Evolutionary conservation across 1,140 invertebrate species (phyloP), one percentile per base, ranked within the genome.

Genomic region (Cydia splendana): DNA sequence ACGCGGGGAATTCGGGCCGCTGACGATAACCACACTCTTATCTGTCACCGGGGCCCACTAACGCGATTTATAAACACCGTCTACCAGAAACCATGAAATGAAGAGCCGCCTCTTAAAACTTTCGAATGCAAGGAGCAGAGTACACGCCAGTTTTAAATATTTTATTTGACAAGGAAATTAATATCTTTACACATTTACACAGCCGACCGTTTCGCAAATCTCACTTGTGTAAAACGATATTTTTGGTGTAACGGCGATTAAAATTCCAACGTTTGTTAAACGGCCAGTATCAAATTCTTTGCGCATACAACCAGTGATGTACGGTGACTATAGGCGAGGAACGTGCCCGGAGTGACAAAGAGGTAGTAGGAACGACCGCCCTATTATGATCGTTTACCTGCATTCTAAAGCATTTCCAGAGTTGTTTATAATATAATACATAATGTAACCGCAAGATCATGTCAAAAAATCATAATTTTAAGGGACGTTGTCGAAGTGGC

Each of bases 11-110:
- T 85, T 86, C 79, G 18, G 20, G 78, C 75, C 82, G 79, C 75
- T 77, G 81, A 84, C 81, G 87, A 91, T 91, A 89, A 89, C 84
- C 86, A 82, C 67, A 48, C 78, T 84, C 84, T 87, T 87, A 90
- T 88, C 88, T 89, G 80, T 88, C 82, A 76, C 42, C 79, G 65
- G 69, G 57, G 74, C 65, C 48, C 75, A 74, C 76, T 75, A 71
- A 65, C 77, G 77, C 82, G 81, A 86, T 87, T 88, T 87, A 85
- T 82, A 75, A 75, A 75, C 62, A 34, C 15, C 30, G 67, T 71
- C 77, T 75, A 42, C 30, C 15, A 71, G 34, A 71, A 71, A 71
- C 67, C 20, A 24, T 24, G 4, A 69, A 69, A 69, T 7, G 34
- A 42, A 4, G 34, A 38, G 13, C 10, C 67, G 67, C 34, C 4